Evolutionary conservation across 2,888 invertebrate species (phyloP).

Genomic region (Priocnemis perturbator): DNA sequence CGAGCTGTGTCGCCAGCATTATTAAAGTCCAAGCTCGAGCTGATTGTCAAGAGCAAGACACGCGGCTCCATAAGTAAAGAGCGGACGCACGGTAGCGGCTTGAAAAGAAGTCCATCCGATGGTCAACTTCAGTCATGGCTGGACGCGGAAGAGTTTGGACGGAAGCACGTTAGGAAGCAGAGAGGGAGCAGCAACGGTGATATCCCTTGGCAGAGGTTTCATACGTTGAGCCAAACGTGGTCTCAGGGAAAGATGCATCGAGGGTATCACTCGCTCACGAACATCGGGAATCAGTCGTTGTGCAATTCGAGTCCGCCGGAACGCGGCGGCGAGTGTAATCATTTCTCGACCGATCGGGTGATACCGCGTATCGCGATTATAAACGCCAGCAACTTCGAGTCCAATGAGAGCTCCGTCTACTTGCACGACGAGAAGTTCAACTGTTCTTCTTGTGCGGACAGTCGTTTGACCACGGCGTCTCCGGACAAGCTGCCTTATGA

Average conservation of each 20-base stretch:
- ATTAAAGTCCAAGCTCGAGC: slow-evolving; percentile 68
- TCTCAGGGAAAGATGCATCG: slow-evolving; percentile 60
- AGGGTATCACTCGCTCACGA: slow-evolving; percentile 58
- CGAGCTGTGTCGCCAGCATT: slow-evolving; percentile 69
- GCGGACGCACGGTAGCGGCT: slow-evolving; percentile 34
- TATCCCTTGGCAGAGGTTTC: slow-evolving; percentile 67
- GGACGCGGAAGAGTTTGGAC: slow-evolving; percentile 39
- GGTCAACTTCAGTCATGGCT: slow-evolving; percentile 56
- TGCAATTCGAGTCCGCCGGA: slow-evolving; percentile 43
- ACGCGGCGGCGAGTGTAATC: slow-evolving; percentile 3
- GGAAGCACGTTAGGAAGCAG: slow-evolving; percentile 56
- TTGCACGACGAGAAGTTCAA: slow-evolving; percentile 50
- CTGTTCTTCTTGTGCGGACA: slow-evolving; percentile 45
- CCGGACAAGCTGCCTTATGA: slow-evolving; percentile 47
- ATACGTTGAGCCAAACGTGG: slow-evolving; percentile 65
- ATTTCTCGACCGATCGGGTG: slow-evolving; percentile 52
- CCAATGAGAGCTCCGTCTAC: slow-evolving; percentile 70
- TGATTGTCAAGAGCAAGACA: slow-evolving; percentile 58
- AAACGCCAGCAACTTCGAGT: slow-evolving; percentile 71
- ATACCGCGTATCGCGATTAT: slow-evolving; percentile 72
- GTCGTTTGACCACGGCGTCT: slow-evolving; percentile 50
- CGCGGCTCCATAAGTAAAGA: slow-evolving; percentile 28
- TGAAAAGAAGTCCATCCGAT: slow-evolving; percentile 56
- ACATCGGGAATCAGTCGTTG: slow-evolving; percentile 45
- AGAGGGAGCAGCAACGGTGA: slow-evolving; percentile 71